These are phyloP conservation scores for Nerophis ophidion DNA, from an alignment of 2,113 vertebrate species.

Conservation along the genomic window DNA sequence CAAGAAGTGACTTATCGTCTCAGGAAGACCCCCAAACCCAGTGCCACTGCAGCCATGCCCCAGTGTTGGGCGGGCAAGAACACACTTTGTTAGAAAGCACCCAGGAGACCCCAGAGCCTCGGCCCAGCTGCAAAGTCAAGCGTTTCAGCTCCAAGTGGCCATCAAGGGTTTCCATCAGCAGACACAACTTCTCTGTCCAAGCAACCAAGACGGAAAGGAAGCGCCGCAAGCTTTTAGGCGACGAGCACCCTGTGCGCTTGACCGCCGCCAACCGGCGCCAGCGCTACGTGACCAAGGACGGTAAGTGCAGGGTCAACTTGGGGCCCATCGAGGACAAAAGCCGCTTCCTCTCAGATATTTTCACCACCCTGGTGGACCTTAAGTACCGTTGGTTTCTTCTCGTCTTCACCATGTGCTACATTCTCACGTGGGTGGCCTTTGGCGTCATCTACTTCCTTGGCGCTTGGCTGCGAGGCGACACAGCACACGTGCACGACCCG, in stretches of 20 bases:
- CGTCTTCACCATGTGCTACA: constrained; percentile 78
- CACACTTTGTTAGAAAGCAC: constrained; percentile 4
- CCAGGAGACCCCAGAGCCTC: constrained; percentile 13
- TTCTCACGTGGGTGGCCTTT: constrained; percentile 77
- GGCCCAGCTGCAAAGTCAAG: constrained; percentile 37
- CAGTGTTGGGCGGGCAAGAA: background rate
- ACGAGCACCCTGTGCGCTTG: constrained; percentile 44
- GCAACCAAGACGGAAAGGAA: constrained; percentile 52
- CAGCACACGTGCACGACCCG: constrained; percentile 66
- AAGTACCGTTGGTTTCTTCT: constrained; percentile 83
- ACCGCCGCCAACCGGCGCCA: constrained; percentile 64
- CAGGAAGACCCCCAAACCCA: constrained; percentile 3
- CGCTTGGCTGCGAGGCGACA: constrained; percentile 70
- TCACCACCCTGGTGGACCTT: constrained; percentile 81
- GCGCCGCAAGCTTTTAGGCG: constrained; percentile 73
- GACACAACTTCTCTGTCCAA: constrained; percentile 17
- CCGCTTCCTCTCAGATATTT: constrained; percentile 78
- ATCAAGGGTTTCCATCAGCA: constrained; percentile 24
- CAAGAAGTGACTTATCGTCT: constrained; percentile 3
- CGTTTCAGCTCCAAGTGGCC: constrained; percentile 57
- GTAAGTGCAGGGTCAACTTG: constrained; percentile 79
- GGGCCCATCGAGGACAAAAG: constrained; percentile 77
- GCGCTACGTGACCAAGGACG: constrained; percentile 78
- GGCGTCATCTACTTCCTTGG: constrained; percentile 73
- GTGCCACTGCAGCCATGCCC: constrained; percentile 4